Conservation (phyloP, 2,888 invertebrate species). For the Eupithecia subumbrata region DNA sequence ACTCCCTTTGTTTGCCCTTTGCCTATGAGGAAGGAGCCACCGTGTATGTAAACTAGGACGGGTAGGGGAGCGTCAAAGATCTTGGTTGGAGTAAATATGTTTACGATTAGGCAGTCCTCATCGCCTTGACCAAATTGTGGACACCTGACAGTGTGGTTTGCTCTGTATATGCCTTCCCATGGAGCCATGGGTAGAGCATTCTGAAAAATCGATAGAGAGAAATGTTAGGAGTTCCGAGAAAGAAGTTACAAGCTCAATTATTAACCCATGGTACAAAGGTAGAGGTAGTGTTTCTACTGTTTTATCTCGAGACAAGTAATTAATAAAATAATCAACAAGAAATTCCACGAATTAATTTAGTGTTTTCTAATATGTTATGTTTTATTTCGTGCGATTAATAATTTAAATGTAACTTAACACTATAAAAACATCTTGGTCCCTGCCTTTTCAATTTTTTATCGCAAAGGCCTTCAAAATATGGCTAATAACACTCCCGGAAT, state of each 20-base stretch:
- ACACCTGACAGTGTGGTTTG: conserved; percentile 50
- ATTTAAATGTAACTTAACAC: background rate
- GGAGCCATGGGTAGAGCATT: conserved; percentile 44
- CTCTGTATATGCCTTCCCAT: conserved; percentile 50
- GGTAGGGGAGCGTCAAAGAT: conserved; percentile 37
- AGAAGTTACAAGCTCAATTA: background rate
- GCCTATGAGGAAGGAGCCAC: conserved; percentile 54
- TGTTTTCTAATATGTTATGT: too few species aligned
- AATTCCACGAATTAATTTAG: too few species aligned
- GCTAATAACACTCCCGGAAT: background rate
- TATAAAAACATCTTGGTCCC: background rate
- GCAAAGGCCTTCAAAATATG: background rate
- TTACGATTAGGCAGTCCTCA: conserved; percentile 56
- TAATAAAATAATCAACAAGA: too few species aligned
- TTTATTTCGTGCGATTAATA: too few species aligned
- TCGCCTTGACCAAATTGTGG: conserved; percentile 53
- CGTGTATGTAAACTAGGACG: conserved; percentile 58
- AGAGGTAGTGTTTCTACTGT: background rate
- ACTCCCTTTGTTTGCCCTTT: conserved; percentile 51
- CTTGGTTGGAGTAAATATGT: conserved; percentile 52
- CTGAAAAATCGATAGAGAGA: conserved; percentile 34
- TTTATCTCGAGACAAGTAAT: background rate
- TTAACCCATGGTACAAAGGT: too few species aligned
- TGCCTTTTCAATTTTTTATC: background rate
- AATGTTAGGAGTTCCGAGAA: background rate